Conservation (phyloP, 2,888 invertebrate species). For the Pelosia muscerda region DNA sequence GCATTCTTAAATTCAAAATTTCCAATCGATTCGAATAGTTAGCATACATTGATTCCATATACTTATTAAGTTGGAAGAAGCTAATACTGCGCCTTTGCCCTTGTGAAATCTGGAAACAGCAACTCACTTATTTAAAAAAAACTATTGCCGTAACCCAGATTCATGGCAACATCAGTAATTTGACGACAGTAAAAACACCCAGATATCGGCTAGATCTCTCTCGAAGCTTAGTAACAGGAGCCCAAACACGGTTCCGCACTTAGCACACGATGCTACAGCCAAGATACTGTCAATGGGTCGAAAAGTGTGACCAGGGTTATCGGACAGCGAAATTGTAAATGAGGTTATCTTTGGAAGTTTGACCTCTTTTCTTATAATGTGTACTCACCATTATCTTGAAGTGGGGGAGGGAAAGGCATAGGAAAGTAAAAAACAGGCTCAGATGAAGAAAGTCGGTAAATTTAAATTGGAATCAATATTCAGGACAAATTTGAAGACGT, state of each 20-base stretch:
- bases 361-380: neutral
- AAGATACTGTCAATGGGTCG: constrained; percentile 55
- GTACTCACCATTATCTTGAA: no score
- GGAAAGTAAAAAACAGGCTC: no score
- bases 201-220: constrained; percentile 38
- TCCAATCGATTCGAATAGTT: no score
- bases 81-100: no score
- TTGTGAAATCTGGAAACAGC: no score
- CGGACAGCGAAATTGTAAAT: neutral
- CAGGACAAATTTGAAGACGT: no score
- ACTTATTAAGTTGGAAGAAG: no score
- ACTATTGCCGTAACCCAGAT: neutral
- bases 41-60: no score
- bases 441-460: no score
- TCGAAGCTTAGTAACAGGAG: constrained; percentile 69
- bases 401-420: no score
- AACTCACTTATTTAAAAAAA: neutral
- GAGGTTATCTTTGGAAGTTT: neutral
- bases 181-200: constrained; percentile 29
- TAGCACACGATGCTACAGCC: constrained; percentile 77
- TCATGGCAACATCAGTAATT: constrained; percentile 25
- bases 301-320: constrained; percentile 23
- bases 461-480: no score
- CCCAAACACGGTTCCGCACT: constrained; percentile 81
- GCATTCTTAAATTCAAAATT: no score